Evolutionary conservation across 1,140 invertebrate genomes (phyloP).

Genomic region (Drosophila sucinea): DNA sequence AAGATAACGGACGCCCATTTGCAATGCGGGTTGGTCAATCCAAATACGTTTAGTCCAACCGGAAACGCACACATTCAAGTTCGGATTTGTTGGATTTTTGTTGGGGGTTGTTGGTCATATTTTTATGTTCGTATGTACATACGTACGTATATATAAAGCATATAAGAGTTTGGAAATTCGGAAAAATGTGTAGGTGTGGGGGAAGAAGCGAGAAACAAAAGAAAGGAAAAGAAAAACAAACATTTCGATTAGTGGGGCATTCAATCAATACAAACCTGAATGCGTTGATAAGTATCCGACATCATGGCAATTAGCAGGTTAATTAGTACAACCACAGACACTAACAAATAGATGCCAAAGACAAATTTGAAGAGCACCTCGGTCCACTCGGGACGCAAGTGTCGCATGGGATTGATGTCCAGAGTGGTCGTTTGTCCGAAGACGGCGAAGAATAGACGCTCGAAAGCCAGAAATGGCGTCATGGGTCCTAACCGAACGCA

Average conservation of each 20-base stretch:
- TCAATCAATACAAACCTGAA: conserved; percentile 88
- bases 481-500: conserved; percentile 87
- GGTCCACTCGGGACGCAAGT: conserved; percentile 88
- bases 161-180: neutral
- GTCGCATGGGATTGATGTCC: conserved; percentile 89
- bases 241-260: conserved; percentile 70
- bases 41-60: conserved; percentile 17
- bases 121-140: neutral
- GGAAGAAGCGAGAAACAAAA: conserved; percentile 13
- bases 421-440: conserved; percentile 97
- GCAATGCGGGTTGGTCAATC: conserved; percentile 61
- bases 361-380: conserved; percentile 92
- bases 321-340: conserved; percentile 98
- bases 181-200: neutral
- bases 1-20: conserved; percentile 79
- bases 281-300: conserved; percentile 99
- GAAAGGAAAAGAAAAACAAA: conserved; percentile 47
- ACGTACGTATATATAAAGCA: neutral
- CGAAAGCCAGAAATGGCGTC: conserved; percentile 95
- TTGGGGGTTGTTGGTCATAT: conserved; percentile 19
- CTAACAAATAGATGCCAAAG: conserved; percentile 98
- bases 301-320: conserved; percentile 99
- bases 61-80: conserved; percentile 5
- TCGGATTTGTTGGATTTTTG: conserved; percentile 1
- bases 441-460: conserved; percentile 98